A percentile compares a stretch with the other conserved stretches of the same genome.
phyloP scores from a whole-genome alignment of 2,797 vertebrate genomes.

The Lemur catta region DNA sequence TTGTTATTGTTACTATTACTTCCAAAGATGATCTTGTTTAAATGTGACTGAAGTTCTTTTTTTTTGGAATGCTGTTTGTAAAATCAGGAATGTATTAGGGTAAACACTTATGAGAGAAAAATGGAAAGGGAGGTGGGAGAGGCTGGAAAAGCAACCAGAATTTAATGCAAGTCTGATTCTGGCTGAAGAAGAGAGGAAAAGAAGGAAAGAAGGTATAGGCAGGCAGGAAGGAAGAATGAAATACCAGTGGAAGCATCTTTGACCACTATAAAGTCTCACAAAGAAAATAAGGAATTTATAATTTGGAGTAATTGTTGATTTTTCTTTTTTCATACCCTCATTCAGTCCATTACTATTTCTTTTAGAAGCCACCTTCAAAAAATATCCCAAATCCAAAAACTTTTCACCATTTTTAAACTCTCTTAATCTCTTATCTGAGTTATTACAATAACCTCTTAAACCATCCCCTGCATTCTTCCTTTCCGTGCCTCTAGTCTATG shows the following conservation, averaged over 20 bases:
- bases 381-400: background rate
- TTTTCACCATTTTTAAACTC: background rate
- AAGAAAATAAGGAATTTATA: background rate
- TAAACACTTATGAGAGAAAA: background rate
- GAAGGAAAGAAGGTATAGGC: background rate
- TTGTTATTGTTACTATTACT: background rate
- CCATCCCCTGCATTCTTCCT: background rate
- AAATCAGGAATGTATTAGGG: background rate
- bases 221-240: background rate
- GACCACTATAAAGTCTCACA: background rate
- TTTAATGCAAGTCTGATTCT: background rate
- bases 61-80: background rate
- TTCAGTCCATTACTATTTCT: background rate
- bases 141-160: background rate
- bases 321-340: background rate
- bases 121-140: background rate
- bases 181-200: background rate
- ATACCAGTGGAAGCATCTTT: background rate
- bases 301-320: background rate
- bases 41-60: background rate
- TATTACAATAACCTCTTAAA: background rate
- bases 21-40: background rate
- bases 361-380: constrained; percentile 14
- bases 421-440: background rate
- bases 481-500: too few relatives aligned